Evolutionary conservation across 2,888 invertebrate species (phyloP), one percentile per base, ranked within the genome.

Genomic region (Deilephila elpenor): DNA sequence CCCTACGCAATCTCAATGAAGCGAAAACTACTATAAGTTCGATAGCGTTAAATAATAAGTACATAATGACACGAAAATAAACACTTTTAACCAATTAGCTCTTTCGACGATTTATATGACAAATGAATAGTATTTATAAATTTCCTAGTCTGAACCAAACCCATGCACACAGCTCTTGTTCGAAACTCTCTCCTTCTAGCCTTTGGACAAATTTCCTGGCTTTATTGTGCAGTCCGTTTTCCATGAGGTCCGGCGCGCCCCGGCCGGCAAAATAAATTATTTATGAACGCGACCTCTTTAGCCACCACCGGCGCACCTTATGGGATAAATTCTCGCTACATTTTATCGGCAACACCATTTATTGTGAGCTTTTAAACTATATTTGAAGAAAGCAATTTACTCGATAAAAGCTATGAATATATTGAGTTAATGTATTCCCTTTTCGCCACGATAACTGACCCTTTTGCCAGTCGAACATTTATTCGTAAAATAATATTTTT

Each of bases 191-290:
- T 44, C 14, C 44, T 14, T 14, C 44, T 44, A 44, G 11, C 44
- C 44, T 11, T 3, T 14, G 44, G 11, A 44, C 44, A 14, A 44
- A 44, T 44, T 44, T 44, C 44, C 44, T 44, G 44, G 3, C 44
- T 1, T 44, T 44, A 11, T 44, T 44, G 11, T 14, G 11, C 44
- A 44, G 17, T 17, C 29, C 17, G 14, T 17, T 29, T 3, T 11
- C 61, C 6, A 6, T 34, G 37, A 8, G 37, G 34, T 11, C n/a
- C 34, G 72, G 14, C 56, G 7, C 34, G 20, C 32, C 20, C 32
- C 76, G 74, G 71, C 78, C 74, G 74, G 73, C 77, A 78, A 81
- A 83, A 80, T 86, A 85, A 83, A 86, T 86, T 82, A 86, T 85
- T 85, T 86, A 86, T 86, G 85, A 85, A 80, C 73, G 78, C 78